Percentiles rank a stretch among this genome's conserved stretches.
phyloP scores from a whole-genome alignment of 1,140 invertebrate species.

The Pomacea maculata region DNA sequence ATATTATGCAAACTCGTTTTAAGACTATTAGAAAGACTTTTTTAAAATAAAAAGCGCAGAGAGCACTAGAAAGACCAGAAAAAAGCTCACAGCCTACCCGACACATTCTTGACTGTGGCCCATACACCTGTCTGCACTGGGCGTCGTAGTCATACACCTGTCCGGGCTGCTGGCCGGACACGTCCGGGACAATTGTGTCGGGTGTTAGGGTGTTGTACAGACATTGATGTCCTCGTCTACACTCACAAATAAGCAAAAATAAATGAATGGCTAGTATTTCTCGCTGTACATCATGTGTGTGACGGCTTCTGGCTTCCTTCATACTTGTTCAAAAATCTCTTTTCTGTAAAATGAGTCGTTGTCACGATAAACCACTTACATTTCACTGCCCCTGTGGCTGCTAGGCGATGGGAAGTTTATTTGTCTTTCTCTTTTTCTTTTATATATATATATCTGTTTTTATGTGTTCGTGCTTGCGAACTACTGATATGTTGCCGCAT shows the following conservation, averaged over 20 bases:
- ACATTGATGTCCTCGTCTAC: conserved; percentile 4
- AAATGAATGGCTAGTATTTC: not conserved
- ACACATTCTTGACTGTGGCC: not conserved
- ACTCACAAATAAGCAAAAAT: not conserved
- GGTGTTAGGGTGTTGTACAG: conserved; percentile 4
- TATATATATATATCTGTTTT: too few relatives aligned
- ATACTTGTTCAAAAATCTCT: too few relatives aligned
- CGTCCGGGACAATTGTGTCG: conserved; percentile 10
- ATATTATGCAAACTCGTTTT: not conserved
- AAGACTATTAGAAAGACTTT: too few relatives aligned
- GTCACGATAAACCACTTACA: too few relatives aligned
- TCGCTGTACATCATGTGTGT: too few relatives aligned
- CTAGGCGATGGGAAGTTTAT: too few relatives aligned
- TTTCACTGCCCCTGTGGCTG: too few relatives aligned
- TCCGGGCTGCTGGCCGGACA: conserved; percentile 10
- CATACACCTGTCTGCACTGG: conserved; percentile 19
- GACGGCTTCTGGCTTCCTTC: too few relatives aligned
- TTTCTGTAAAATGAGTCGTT: too few relatives aligned
- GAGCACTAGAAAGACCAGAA: not conserved
- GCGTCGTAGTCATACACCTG: conserved; percentile 16
- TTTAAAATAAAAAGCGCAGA: not conserved
- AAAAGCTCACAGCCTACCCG: conserved; percentile 2
- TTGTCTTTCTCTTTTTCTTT: too few relatives aligned
- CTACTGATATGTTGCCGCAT: too few relatives aligned
- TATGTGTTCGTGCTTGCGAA: too few relatives aligned